A percentile compares a stretch with the other conserved stretches of the same genome.
phyloP scores from a whole-genome alignment of 2,888 invertebrate species.

The Cerastis leucographa region DNA sequence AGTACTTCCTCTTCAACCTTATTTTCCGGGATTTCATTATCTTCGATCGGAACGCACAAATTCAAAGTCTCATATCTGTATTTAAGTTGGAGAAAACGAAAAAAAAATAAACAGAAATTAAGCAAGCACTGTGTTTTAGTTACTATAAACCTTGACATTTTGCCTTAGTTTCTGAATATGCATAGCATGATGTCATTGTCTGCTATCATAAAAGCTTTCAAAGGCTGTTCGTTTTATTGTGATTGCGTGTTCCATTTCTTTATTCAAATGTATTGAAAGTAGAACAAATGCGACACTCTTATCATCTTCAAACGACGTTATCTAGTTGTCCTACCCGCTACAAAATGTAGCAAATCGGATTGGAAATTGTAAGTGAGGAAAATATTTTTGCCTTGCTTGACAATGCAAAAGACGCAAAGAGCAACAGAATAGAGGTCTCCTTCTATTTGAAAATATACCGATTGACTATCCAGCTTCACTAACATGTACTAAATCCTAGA shows the following conservation, averaged over 20 bases:
- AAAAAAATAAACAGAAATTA: background rate
- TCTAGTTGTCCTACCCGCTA: background rate
- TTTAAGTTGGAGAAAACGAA: constrained; percentile 2
- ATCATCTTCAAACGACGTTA: background rate
- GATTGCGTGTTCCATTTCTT: constrained; percentile 7
- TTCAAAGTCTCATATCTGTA: constrained; percentile 47
- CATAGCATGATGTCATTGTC: constrained; percentile 22
- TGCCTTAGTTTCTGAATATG: constrained; percentile 22
- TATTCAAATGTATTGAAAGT: constrained; percentile 6
- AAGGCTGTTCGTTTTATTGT: constrained; percentile 9
- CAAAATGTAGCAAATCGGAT: background rate
- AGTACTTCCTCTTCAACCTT: constrained; percentile 28
- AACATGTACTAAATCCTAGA: background rate
- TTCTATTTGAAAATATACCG: background rate
- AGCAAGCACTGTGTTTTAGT: constrained; percentile 3
- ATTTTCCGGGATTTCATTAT: constrained; percentile 30
- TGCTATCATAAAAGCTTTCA: constrained; percentile 25
- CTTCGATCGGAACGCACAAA: constrained; percentile 30
- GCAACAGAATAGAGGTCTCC: background rate
- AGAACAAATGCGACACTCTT: constrained; percentile 6
- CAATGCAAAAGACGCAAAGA: background rate
- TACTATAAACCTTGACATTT: constrained; percentile 28
- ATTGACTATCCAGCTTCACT: background rate
- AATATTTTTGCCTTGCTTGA: background rate
- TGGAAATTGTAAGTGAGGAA: background rate